Base-by-base conservation (phyloP, 2,888 invertebrate species). In the Drosophila aldrichi region DNA sequence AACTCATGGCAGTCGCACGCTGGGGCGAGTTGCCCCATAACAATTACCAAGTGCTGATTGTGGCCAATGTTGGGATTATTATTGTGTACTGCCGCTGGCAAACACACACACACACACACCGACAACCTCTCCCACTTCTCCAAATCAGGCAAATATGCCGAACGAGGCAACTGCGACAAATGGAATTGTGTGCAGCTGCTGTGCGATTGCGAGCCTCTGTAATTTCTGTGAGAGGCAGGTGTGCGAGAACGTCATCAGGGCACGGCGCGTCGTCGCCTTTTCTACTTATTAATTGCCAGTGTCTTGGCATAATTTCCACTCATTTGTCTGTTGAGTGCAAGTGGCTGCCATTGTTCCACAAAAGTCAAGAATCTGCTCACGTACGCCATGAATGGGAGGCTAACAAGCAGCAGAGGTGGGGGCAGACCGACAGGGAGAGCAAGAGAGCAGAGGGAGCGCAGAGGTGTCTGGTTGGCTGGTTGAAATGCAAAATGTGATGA, bases 251-350 rank as follows among this genome's bases (percentile, higher is more conserved):
- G 51, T 51, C 48, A 32, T 22, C 22, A 43, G 7, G 40, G 43
- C 43, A 43, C 12, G 40, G 46, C 20, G 43, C 20, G 20, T 7
- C 44, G 70, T 78, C 68, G 81, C 70, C 81, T 80, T 72, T 85
- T 73, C 57, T 68, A 82, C 90, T 85, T 88, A 85, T 85, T 90
- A 85, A 85, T 85, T 85, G 90, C 86, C 89, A 73, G 84, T 86
- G 90, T 90, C 84, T 85, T 85, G 90, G 88, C 90, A 85, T 85
- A 85, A 89, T 85, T 89, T 90, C 65, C 81, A 90, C 86, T 82
- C 88, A 89, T 85, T 85, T 85, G 84, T 85, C 84, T 85, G 88
- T 70, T 77, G 89, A 81, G 81, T 84, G 89, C 88, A 84, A 89
- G 85, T 87, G 84, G 70, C 69, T 71, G 65, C 70, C 70, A 87